Conservation (phyloP, 2,113 vertebrate species). For the Micromys minutus region DNA sequence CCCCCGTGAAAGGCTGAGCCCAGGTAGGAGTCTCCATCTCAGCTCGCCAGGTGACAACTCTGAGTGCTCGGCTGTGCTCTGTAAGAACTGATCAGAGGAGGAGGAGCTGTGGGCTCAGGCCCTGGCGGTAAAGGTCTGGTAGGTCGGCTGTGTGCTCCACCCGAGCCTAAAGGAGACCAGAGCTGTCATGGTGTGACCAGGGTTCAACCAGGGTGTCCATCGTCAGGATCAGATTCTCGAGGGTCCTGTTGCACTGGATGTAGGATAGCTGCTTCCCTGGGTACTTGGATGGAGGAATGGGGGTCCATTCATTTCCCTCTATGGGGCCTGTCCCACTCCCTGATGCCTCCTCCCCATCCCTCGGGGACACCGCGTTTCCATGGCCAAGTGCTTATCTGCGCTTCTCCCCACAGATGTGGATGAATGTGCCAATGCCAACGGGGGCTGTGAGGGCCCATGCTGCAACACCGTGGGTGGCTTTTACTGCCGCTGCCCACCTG, state of each 20-base stretch:
- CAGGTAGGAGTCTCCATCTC: fast-evolving
- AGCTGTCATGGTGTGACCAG: too few species aligned
- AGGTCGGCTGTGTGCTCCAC: fast-evolving
- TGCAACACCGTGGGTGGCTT: constrained; percentile 91
- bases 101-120: background rate
- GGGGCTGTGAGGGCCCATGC: constrained; percentile 87
- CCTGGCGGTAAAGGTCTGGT: background rate
- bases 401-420: constrained; percentile 85
- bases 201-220: too few species aligned
- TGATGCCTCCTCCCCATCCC: fast-evolving
- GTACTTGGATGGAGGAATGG: background rate
- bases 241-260: too few species aligned
- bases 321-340: background rate
- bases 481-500: constrained; percentile 86
- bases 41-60: too few species aligned
- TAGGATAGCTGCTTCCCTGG: background rate
- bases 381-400: background rate
- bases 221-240: too few species aligned
- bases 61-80: fast-evolving
- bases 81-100: background rate
- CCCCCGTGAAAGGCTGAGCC: background rate
- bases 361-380: background rate
- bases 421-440: constrained; percentile 86
- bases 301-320: background rate
- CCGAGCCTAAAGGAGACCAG: background rate